Evolutionary conservation across 2,888 invertebrate genomes (phyloP).

Genomic region (Geophilus truncorum): DNA sequence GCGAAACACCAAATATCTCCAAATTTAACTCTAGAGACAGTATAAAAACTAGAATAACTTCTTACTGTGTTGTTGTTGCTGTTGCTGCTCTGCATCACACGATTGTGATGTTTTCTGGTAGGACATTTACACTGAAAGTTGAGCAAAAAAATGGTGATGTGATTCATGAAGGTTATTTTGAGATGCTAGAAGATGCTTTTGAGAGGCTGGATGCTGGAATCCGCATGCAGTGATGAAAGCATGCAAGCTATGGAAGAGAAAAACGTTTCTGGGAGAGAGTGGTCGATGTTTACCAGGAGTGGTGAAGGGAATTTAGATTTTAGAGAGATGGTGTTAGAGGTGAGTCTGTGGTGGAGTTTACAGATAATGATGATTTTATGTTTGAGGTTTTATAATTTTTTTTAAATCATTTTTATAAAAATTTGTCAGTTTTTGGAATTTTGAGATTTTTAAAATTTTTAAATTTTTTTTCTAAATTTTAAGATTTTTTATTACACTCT

Average conservation of each 20-base stretch:
- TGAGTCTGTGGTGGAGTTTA: too few relatives aligned
- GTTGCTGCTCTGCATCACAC: not conserved
- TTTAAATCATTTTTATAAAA: too few relatives aligned
- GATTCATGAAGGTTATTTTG: not conserved
- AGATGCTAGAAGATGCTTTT: not conserved
- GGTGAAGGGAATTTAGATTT: too few relatives aligned
- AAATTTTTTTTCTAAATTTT: too few relatives aligned
- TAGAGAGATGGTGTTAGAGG: too few relatives aligned
- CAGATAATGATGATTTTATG: too few relatives aligned
- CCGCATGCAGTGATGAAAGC: not conserved
- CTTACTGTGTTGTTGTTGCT: not conserved
- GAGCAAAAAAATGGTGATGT: not conserved
- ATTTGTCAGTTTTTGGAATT: too few relatives aligned
- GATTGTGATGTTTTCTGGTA: not conserved
- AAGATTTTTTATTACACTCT: too few relatives aligned
- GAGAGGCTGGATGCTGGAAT: not conserved
- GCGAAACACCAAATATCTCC: too few relatives aligned
- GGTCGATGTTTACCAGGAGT: too few relatives aligned
- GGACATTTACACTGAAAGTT: not conserved
- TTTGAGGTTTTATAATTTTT: too few relatives aligned
- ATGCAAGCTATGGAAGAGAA: not conserved
- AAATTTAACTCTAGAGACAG: not conserved
- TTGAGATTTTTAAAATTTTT: too few relatives aligned
- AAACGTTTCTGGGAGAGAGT: not conserved
- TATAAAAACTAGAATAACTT: not conserved